Conservation (phyloP, 2,888 invertebrate species). For the Patella ulyssiponensis region DNA sequence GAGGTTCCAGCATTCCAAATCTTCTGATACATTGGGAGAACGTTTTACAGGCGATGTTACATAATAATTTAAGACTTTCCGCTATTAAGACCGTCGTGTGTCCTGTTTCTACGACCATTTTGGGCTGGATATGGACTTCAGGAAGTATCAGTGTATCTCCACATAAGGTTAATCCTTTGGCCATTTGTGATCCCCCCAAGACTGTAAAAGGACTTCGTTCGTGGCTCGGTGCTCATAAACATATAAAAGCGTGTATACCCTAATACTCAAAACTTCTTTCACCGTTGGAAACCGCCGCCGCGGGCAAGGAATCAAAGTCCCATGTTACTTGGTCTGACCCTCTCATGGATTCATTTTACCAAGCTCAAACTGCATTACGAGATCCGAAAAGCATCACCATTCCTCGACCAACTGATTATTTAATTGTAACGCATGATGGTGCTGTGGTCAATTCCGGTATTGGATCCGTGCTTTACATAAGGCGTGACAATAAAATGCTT, state of each 20-base stretch:
- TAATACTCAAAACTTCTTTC: background rate
- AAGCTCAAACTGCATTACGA: background rate
- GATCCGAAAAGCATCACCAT: background rate
- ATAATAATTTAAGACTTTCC: background rate
- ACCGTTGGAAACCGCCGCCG: background rate
- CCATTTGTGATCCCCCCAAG: background rate
- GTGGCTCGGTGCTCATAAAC: background rate
- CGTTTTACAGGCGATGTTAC: background rate
- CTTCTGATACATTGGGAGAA: background rate
- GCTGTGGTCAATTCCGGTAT: conserved; percentile 1
- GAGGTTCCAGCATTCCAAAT: background rate
- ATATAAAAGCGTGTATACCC: background rate
- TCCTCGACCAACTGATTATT: conserved; percentile 11
- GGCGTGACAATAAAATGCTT: background rate
- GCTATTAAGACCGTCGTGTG: background rate
- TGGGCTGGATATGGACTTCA: background rate
- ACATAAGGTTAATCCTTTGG: background rate
- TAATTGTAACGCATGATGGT: background rate
- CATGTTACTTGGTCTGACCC: background rate
- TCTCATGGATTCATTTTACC: background rate
- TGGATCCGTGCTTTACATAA: background rate
- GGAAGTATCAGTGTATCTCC: background rate
- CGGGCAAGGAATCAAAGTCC: background rate
- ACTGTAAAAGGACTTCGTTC: conserved; percentile 1
- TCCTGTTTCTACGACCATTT: background rate